A percentile compares a stretch with the other conserved stretches of the same genome.
phyloP scores from a whole-genome alignment of 2,797 vertebrate genomes.

The Lycodopsis pacificus region DNA sequence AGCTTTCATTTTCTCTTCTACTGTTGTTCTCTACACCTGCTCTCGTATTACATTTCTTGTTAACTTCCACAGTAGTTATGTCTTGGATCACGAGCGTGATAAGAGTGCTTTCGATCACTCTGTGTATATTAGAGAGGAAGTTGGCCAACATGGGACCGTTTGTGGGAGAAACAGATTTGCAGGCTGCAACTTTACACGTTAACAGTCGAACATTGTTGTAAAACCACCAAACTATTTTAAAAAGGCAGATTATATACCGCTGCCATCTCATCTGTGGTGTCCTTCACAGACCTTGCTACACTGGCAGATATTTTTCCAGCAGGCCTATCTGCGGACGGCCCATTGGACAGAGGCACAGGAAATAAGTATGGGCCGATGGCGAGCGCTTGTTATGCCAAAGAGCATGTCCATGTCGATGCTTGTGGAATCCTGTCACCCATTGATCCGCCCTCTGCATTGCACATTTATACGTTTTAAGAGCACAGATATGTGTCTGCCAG shows the following conservation, averaged over 20 bases:
- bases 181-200: conserved; percentile 30
- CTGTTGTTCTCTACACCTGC: conserved; percentile 12
- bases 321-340: conserved; percentile 45
- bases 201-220: conserved; percentile 21
- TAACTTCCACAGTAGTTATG: conserved; percentile 24
- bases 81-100: conserved; percentile 46
- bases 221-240: conserved; percentile 18
- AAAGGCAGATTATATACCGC: conserved; percentile 27
- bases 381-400: conserved; percentile 78
- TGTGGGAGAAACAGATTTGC: conserved; percentile 47
- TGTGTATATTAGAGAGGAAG: conserved; percentile 60
- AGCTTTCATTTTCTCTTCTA: conserved; percentile 30
- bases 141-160: conserved; percentile 47
- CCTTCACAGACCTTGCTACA: conserved; percentile 77
- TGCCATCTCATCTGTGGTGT: conserved; percentile 54
- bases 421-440: conserved; percentile 80
- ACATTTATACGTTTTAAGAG: conserved; percentile 82
- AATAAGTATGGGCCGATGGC: conserved; percentile 70
- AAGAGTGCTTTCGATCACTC: conserved; percentile 41
- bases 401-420: conserved; percentile 78
- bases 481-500: conserved; percentile 83
- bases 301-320: conserved; percentile 71
- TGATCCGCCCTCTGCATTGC: conserved; percentile 75
- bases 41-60: background rate
- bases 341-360: conserved; percentile 72